Percentiles rank a stretch among this genome's conserved stretches.
Evolutionary conservation across 1,140 invertebrate genomes (phyloP).

Genomic region (Scaptomyza pallida): DNA sequence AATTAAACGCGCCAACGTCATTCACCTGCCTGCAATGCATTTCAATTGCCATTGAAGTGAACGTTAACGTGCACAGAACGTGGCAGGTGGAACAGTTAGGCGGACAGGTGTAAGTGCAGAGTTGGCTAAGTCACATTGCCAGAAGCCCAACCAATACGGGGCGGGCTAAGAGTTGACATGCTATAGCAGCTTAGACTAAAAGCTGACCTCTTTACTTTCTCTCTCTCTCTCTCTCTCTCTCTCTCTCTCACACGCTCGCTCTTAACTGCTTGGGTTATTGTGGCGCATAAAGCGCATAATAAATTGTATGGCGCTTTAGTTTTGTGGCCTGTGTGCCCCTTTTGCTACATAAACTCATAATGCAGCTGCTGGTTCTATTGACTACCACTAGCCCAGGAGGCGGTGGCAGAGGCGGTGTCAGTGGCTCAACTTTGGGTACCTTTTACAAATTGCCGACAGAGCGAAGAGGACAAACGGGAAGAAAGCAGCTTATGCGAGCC

Average conservation of each 20-base stretch:
- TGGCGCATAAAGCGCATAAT: constrained; percentile 47
- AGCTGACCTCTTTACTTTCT: constrained; percentile 12
- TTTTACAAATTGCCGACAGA: constrained; percentile 19
- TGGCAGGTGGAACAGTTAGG: no score
- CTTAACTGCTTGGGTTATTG: no score
- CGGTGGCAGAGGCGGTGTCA: no score
- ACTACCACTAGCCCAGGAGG: constrained; percentile 38
- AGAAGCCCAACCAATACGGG: constrained; percentile 59
- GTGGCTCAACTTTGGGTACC: neutral
- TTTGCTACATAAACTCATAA: constrained; percentile 47
- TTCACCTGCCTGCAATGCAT: constrained; percentile 66
- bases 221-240: neutral
- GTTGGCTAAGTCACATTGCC: constrained; percentile 37
- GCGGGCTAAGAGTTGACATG: constrained; percentile 62
- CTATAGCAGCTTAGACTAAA: constrained; percentile 61
- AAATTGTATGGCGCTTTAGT: constrained; percentile 64
- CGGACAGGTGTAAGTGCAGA: neutral
- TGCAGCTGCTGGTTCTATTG: constrained; percentile 51
- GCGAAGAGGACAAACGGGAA: constrained; percentile 7
- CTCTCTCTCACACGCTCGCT: no score
- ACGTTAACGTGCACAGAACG: no score
- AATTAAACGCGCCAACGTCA: constrained; percentile 69
- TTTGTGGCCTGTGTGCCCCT: constrained; percentile 27
- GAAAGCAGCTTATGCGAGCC: constrained; percentile 19
- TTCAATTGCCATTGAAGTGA: constrained; percentile 42